Conservation (phyloP, 2,888 invertebrate species). For the Allygus modestus region DNA sequence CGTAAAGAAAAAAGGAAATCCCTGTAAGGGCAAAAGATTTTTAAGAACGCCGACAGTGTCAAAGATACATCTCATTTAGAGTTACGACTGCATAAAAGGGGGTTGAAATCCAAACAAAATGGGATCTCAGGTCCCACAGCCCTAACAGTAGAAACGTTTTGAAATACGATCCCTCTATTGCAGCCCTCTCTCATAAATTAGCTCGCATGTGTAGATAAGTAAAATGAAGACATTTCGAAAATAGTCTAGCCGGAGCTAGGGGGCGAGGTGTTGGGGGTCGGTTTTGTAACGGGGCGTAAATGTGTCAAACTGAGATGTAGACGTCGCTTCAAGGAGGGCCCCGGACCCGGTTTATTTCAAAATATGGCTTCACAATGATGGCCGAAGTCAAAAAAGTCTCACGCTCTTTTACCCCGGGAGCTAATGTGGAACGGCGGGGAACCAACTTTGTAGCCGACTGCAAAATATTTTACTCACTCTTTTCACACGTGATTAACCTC, state of each 20-base stretch:
- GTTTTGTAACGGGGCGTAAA: constrained; percentile 42
- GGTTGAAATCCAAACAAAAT: constrained; percentile 41
- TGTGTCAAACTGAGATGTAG: constrained; percentile 34
- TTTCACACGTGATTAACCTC: constrained; percentile 43
- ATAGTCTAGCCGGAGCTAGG: constrained; percentile 27
- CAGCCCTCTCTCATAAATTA: constrained; percentile 43
- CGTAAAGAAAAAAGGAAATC: background rate
- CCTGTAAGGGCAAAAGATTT: constrained; percentile 12
- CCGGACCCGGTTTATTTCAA: constrained; percentile 22
- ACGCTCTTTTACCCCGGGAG: background rate
- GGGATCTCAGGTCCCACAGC: constrained; percentile 14
- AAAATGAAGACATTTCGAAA: constrained; percentile 40
- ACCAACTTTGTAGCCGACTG: constrained; percentile 34
- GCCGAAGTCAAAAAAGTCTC: constrained; percentile 37
- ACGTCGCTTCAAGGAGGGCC: constrained; percentile 15
- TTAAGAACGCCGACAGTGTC: constrained; percentile 3
- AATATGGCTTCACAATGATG: constrained; percentile 43
- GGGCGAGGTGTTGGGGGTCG: constrained; percentile 12
- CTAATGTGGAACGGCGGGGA: constrained; percentile 15
- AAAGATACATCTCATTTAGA: constrained; percentile 31
- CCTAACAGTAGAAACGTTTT: constrained; percentile 18
- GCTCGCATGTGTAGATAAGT: constrained; percentile 38
- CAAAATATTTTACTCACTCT: constrained; percentile 43
- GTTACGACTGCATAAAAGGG: constrained; percentile 34
- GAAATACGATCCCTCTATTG: constrained; percentile 31